Base-by-base conservation (phyloP, 2,797 vertebrate species). In the Orestias chungarensis region DNA sequence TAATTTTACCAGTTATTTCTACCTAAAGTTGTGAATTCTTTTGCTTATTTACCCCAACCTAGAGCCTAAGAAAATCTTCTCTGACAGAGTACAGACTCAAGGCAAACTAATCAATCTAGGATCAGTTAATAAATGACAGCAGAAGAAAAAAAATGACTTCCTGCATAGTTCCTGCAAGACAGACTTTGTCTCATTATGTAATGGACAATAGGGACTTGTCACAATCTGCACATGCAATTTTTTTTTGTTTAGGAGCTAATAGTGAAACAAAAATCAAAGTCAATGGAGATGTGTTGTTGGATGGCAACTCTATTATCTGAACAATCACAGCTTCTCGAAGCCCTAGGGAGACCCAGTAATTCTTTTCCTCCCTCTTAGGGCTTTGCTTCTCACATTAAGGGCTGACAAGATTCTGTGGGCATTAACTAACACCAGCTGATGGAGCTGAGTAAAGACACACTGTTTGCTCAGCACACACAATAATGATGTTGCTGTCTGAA, bases 401-500 rank as follows among this genome's bases (percentile, higher is more conserved):
- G 64, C 80, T 49, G 80, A 82, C 76, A 79, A 66, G 42, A 73
- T 77, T 73, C 74, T 78, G 73, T 75, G 25, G 76, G 81, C 87
- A 85, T 90, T 90, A 89, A 79, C 75, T 66, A 65, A 89, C 86
- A 87, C 83, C 75, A 70, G 76, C 64, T 31, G 81, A 83, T 67
- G 70, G 76, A 64, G 83, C 70, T 82, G 87, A 82, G 83, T 79
- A 88, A 92, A 93, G 90, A 86, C 73, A 62, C 75, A 27, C 66
- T 94, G 93, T 95, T 94, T 94, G 92, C 88, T 91, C 66, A 75
- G 90, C 86, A 91, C 85, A 91, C 91, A 92, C 76, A 82, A 83
- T 94, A 93, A 95, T 94, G 93, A 93, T 93, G 93, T 89, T 75
- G 87, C 83, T 80, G 80, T 83, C 61, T 71, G 82, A 75, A 79